Evolutionary conservation across 2,797 vertebrate genomes (phyloP).

Genomic region (Centropyge bicolor): DNA sequence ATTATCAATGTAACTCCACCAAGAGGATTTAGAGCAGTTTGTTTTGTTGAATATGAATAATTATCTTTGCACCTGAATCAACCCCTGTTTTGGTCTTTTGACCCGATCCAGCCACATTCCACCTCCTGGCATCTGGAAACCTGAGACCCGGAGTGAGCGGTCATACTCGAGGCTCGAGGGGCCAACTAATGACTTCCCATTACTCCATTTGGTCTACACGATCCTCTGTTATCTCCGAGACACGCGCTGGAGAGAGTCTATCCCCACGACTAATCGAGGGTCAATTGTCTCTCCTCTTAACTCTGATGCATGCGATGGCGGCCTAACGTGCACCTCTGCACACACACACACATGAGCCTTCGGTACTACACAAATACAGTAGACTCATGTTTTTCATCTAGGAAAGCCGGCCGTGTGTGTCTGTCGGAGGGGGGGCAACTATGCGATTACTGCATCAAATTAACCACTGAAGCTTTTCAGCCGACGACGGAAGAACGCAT

Average conservation of each 20-base stretch:
- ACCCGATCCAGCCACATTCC: constrained; percentile 69
- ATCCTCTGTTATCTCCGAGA: constrained; percentile 70
- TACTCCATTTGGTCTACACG: constrained; percentile 56
- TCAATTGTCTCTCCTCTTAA: constrained; percentile 52
- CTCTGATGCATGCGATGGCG: constrained; percentile 43
- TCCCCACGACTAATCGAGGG: constrained; percentile 72
- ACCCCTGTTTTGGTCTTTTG: constrained; percentile 35
- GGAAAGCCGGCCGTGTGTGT: constrained; percentile 33
- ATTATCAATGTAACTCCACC: neutral
- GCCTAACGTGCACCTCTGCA: constrained; percentile 22
- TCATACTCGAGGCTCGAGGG: constrained; percentile 43
- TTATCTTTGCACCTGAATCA: constrained; percentile 39
- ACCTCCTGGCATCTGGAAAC: constrained; percentile 63
- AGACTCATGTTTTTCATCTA: constrained; percentile 60
- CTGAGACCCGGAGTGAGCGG: constrained; percentile 58
- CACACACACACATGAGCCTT: neutral
- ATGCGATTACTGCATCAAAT: constrained; percentile 72
- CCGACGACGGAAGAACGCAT: constrained; percentile 55
- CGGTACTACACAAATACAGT: constrained; percentile 55
- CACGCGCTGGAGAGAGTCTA: constrained; percentile 69
- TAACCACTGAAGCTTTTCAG: constrained; percentile 67
- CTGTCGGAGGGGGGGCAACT: constrained; percentile 12
- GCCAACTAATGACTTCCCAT: constrained; percentile 68
- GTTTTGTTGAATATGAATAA: constrained; percentile 7
- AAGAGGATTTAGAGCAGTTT: neutral